Conservation (phyloP, 2,113 vertebrate genomes). For the Lucifuga dentata region DNA sequence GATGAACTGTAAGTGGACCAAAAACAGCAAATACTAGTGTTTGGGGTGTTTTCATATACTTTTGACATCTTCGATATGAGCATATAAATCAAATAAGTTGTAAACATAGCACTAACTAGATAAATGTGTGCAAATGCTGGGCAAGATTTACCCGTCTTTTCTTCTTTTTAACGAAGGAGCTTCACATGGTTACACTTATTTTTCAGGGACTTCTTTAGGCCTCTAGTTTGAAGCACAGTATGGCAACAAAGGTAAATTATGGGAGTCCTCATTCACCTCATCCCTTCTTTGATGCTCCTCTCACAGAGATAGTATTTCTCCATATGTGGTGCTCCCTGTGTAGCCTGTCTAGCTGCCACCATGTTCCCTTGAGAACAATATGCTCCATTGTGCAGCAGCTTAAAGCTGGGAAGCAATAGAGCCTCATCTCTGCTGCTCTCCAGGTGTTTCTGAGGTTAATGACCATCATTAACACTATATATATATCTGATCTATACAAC, state of each 20-base stretch:
- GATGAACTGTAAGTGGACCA: too few species aligned
- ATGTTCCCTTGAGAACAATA: slow-evolving; percentile 73
- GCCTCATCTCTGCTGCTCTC: slow-evolving; percentile 29
- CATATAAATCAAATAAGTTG: too few species aligned
- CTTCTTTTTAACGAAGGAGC: too few species aligned
- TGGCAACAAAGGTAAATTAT: slow-evolving; percentile 24
- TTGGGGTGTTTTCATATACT: too few species aligned
- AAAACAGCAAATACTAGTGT: too few species aligned
- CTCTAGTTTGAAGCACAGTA: slow-evolving; percentile 3
- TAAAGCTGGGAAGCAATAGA: slow-evolving; percentile 43
- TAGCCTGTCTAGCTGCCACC: slow-evolving; percentile 44
- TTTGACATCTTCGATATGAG: too few species aligned
- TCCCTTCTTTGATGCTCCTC: slow-evolving; percentile 65
- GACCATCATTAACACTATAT: slow-evolving; percentile 66
- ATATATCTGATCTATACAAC: slow-evolving; percentile 60
- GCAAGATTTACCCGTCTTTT: too few species aligned
- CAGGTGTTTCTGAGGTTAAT: slow-evolving; percentile 73
- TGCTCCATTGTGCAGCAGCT: slow-evolving; percentile 65
- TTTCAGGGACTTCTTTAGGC: background rate
- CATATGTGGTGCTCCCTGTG: slow-evolving; percentile 53
- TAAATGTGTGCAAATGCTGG: too few species aligned
- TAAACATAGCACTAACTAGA: too few species aligned
- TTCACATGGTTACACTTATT: background rate
- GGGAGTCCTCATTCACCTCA: slow-evolving; percentile 13
- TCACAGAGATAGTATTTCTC: slow-evolving; percentile 75